phyloP scores from a whole-genome alignment of 2,888 invertebrate genomes.

The Bombylius major region DNA sequence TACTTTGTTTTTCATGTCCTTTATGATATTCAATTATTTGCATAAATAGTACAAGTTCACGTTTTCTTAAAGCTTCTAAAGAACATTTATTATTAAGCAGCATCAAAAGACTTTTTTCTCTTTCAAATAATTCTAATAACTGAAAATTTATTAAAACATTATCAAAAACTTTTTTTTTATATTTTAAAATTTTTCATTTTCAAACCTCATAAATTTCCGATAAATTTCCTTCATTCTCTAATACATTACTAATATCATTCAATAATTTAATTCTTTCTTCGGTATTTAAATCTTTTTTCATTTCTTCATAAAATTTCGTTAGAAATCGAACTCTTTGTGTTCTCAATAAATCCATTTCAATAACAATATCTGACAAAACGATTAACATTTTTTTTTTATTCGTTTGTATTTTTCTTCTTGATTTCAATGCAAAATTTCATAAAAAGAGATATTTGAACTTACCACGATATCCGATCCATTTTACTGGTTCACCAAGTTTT shows the following conservation, averaged over 20 bases:
- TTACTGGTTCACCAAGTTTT: constrained; percentile 56
- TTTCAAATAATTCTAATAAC: constrained; percentile 31
- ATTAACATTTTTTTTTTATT: too few relatives aligned
- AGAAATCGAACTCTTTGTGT: constrained; percentile 67
- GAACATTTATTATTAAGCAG: constrained; percentile 7
- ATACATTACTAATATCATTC: constrained; percentile 1
- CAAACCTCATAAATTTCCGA: not conserved
- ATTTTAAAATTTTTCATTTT: not conserved
- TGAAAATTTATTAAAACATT: constrained; percentile 8
- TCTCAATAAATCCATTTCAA: constrained; percentile 70
- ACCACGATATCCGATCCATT: constrained; percentile 63
- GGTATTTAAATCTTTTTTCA: constrained; percentile 44
- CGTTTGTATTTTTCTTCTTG: too few relatives aligned
- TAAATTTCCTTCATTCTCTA: not conserved
- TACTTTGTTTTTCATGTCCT: constrained; percentile 19
- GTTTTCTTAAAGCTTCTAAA: constrained; percentile 28
- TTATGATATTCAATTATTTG: constrained; percentile 31
- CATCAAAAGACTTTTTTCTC: constrained; percentile 30
- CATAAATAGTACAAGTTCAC: constrained; percentile 28
- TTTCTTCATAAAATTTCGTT: constrained; percentile 55
- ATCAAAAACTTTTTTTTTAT: not conserved
- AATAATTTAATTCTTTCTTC: constrained; percentile 59
- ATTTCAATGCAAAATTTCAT: too few relatives aligned
- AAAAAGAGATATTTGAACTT: constrained; percentile 19
- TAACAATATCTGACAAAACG: constrained; percentile 33